Evolutionary conservation across 1,140 invertebrate species (phyloP).

Genomic region (Drosophila kikkawai): DNA sequence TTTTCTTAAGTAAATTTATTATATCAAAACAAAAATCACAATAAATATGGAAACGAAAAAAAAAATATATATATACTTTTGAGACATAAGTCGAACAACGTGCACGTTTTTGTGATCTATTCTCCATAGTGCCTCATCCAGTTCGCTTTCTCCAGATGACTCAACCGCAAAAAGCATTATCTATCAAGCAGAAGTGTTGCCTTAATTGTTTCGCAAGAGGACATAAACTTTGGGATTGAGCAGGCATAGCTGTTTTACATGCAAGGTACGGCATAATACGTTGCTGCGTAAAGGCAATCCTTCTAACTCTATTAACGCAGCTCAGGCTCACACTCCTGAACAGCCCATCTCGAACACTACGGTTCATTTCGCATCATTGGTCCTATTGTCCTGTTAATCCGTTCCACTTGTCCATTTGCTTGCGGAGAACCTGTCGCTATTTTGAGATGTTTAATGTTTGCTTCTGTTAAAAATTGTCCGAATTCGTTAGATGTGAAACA

Average conservation of each 20-base stretch:
- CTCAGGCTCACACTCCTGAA: neutral
- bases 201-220: no score
- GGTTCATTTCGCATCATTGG: neutral
- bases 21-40: slow-evolving; percentile 59
- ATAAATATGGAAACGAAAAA: slow-evolving; percentile 68
- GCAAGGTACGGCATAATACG: neutral
- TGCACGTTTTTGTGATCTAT: neutral
- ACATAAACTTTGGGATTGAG: no score
- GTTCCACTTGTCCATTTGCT: no score
- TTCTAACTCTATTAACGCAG: neutral
- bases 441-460: no score
- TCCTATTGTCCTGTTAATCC: no score
- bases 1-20: slow-evolving; percentile 56
- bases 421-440: no score
- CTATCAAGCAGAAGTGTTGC: no score
- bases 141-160: neutral
- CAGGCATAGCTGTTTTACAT: neutral
- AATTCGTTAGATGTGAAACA: no score
- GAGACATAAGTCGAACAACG: no score
- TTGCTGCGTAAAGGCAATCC: neutral
- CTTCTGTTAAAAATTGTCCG: no score
- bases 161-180: neutral
- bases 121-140: neutral
- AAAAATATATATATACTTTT: neutral
- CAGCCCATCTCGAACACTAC: neutral